A percentile compares a stretch with the other conserved stretches of the same genome.
phyloP scores from a whole-genome alignment of 2,113 vertebrate species.

The Dipodomys merriami region DNA sequence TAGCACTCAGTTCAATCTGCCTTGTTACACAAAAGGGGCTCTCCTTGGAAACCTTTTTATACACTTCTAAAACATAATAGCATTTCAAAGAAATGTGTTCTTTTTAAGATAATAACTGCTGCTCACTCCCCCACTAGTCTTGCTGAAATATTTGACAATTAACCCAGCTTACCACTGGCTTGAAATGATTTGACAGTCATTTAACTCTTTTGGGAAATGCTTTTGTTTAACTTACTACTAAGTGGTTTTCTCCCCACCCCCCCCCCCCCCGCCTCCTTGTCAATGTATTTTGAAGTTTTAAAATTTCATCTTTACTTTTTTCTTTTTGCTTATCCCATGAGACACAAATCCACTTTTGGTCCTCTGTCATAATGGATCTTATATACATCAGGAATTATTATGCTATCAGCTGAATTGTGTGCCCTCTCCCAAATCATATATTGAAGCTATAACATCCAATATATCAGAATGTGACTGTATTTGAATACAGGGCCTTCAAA shows the following conservation, averaged over 20 bases:
- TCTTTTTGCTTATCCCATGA: background rate
- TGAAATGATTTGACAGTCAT: conserved; percentile 69
- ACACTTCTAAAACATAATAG: conserved; percentile 75
- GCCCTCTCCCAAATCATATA: background rate
- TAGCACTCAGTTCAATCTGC: conserved; percentile 62
- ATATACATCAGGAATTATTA: background rate
- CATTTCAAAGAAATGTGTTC: conserved; percentile 78
- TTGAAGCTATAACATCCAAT: background rate
- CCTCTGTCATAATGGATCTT: background rate
- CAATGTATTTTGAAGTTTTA: conserved; percentile 29
- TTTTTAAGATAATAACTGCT: conserved; percentile 78
- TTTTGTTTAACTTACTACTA: conserved; percentile 52
- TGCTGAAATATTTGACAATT: conserved; percentile 76
- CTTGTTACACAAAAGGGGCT: conserved; percentile 71
- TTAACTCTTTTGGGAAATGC: conserved; percentile 73
- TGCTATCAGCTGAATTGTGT: background rate
- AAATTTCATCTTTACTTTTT: conserved; percentile 25
- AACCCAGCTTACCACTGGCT: conserved; percentile 70
- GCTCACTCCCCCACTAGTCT: conserved; percentile 77
- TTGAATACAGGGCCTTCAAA: background rate
- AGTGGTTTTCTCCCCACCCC: background rate
- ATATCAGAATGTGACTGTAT: background rate
- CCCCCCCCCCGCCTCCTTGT: background rate
- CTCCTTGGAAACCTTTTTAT: conserved; percentile 76
- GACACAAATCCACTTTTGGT: background rate